A percentile compares a stretch with the other conserved stretches of the same genome.
phyloP scores from a whole-genome alignment of 2,113 vertebrate species.

The Cyprinodon brontotheroides region DNA sequence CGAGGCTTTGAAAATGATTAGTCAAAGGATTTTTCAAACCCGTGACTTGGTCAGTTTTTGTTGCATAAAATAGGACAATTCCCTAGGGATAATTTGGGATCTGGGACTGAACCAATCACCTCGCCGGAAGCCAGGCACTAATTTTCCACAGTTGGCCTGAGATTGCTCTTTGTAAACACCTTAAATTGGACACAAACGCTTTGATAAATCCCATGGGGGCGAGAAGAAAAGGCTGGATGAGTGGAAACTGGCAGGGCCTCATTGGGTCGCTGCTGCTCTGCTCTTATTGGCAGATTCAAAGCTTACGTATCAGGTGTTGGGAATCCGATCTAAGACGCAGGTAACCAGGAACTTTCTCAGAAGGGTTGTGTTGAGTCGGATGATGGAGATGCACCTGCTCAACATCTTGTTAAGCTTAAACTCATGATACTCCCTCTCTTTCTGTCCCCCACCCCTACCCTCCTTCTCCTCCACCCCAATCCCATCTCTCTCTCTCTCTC shows the following conservation, averaged over 20 bases:
- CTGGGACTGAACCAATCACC: constrained; percentile 38
- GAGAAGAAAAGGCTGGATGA: constrained; percentile 13
- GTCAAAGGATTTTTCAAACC: constrained; percentile 50
- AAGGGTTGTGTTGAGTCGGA: constrained; percentile 40
- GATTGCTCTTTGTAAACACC: constrained; percentile 52
- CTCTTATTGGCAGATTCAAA: constrained; percentile 15
- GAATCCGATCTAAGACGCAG: constrained; percentile 33
- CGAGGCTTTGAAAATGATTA: constrained; percentile 49
- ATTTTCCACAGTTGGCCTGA: constrained; percentile 31
- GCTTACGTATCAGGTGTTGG: constrained; percentile 13
- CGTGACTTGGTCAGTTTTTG: constrained; percentile 28
- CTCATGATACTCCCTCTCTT: constrained; percentile 63
- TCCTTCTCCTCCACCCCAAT: neutral
- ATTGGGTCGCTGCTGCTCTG: constrained; percentile 15
- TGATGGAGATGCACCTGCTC: constrained; percentile 54
- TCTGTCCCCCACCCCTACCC: constrained; percentile 16
- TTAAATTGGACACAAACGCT: constrained; percentile 41
- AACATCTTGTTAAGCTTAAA: constrained; percentile 50
- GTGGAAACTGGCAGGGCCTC: constrained; percentile 47
- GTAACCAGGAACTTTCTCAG: constrained; percentile 18
- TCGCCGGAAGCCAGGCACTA: constrained; percentile 18
- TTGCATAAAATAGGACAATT: constrained; percentile 59
- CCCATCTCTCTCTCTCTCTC: constrained; percentile 7
- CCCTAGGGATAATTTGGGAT: constrained; percentile 69
- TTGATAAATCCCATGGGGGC: constrained; percentile 42